Conservation (phyloP, 2,888 invertebrate species). For the Hesperia comma region DNA sequence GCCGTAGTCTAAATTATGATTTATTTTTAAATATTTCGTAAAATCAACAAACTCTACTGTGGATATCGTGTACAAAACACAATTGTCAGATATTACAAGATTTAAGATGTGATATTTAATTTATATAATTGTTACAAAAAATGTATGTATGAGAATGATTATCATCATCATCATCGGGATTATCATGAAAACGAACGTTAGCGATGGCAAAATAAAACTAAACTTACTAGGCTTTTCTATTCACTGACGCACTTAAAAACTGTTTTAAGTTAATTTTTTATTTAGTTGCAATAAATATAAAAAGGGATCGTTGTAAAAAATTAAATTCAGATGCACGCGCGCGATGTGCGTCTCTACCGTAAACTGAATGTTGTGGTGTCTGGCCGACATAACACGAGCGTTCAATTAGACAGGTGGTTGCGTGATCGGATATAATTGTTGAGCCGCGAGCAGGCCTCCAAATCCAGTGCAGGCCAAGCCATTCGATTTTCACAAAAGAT, state of each 20-base stretch:
- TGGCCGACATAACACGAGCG: background rate
- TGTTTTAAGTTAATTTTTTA: no score
- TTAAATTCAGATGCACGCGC: conserved; percentile 10
- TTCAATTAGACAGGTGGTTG: conserved; percentile 14
- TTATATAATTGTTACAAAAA: no score
- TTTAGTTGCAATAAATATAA: background rate
- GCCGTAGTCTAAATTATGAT: no score
- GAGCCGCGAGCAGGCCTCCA: conserved; percentile 4
- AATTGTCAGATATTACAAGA: no score
- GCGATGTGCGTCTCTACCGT: conserved; percentile 18
- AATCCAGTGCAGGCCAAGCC: background rate
- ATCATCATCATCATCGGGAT: no score
- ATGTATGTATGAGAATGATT: no score
- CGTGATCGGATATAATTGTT: conserved; percentile 15
- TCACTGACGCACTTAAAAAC: conserved; percentile 7
- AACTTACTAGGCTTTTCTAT: background rate
- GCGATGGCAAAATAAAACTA: background rate
- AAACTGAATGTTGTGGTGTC: conserved; percentile 4
- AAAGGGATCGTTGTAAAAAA: background rate
- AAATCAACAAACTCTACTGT: no score
- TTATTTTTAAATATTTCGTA: no score
- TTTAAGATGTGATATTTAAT: no score
- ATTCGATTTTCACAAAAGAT: background rate
- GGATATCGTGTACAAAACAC: no score
- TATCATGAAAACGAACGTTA: background rate